Evolutionary conservation across 2,113 vertebrate genomes (phyloP).

Genomic region (Erinaceus europaeus): DNA sequence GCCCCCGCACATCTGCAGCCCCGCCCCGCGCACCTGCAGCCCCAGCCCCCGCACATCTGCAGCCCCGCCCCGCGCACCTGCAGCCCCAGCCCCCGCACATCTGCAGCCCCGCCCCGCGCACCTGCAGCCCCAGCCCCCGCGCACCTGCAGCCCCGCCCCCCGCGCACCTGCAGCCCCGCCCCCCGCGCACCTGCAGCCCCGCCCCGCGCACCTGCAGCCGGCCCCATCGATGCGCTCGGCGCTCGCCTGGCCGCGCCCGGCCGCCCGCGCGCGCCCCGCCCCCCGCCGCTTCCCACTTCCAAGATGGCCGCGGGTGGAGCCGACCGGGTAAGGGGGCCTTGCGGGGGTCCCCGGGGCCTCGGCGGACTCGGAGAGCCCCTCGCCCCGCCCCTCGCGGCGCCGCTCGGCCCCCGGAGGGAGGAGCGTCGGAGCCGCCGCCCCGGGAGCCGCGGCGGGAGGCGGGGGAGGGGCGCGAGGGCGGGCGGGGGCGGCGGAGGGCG

Average conservation of each 20-base stretch:
- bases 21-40: too few relatives aligned
- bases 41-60: too few relatives aligned
- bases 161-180: too few relatives aligned
- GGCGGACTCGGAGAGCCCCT: background rate
- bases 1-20: too few relatives aligned
- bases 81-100: too few relatives aligned
- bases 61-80: too few relatives aligned
- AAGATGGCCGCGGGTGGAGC: constrained; percentile 76
- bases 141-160: too few relatives aligned
- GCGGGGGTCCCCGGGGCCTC: background rate
- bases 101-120: too few relatives aligned
- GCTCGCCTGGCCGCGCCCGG: constrained; percentile 48
- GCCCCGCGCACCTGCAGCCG: background rate
- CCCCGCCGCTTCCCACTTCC: constrained; percentile 59
- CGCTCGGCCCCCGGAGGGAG: background rate
- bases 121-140: too few relatives aligned
- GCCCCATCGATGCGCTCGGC: constrained; percentile 66
- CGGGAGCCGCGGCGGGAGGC: accelerated
- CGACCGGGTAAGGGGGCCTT: constrained; percentile 37
- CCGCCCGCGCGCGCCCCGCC: constrained; percentile 37
- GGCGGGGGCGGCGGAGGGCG: background rate
- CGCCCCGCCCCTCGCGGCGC: background rate
- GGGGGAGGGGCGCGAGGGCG: background rate
- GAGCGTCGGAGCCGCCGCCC: background rate
- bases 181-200: too few relatives aligned